Evolutionary conservation across 2,797 vertebrate species (phyloP).

Genomic region (Melanotaenia parkinsoni): DNA sequence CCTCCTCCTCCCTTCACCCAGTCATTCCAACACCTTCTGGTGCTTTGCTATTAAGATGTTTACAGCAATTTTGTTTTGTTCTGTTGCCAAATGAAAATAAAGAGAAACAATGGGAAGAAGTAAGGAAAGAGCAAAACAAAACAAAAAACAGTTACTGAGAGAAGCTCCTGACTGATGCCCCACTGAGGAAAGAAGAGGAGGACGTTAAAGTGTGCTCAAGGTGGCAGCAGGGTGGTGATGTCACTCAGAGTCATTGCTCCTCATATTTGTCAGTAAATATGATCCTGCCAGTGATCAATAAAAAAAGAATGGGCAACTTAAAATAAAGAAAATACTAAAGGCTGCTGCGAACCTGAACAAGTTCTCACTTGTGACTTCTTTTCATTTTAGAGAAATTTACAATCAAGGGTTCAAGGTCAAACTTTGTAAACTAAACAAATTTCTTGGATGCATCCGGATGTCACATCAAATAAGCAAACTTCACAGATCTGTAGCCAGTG

Average conservation of each 20-base stretch:
- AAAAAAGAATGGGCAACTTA: conserved; percentile 65
- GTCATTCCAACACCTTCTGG: conserved; percentile 70
- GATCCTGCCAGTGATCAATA: conserved; percentile 64
- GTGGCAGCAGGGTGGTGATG: conserved; percentile 38
- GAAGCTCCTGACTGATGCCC: conserved; percentile 41
- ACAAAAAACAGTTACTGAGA: conserved; percentile 14
- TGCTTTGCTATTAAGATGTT: conserved; percentile 68
- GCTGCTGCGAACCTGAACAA: conserved; percentile 63
- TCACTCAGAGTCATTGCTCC: conserved; percentile 59
- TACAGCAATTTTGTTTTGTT: conserved; percentile 68
- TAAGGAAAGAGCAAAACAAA: not conserved
- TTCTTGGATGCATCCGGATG: not conserved
- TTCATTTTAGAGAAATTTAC: not conserved
- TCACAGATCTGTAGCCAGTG: no score
- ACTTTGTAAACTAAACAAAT: not conserved
- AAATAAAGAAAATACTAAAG: conserved; percentile 68
- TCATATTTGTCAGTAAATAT: conserved; percentile 54
- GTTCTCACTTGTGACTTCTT: conserved; percentile 56
- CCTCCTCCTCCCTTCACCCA: conserved; percentile 61
- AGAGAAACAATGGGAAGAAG: conserved; percentile 36
- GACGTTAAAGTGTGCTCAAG: conserved; percentile 44
- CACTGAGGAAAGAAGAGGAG: conserved; percentile 47
- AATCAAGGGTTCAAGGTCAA: not conserved
- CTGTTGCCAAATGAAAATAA: conserved; percentile 64
- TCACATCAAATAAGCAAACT: not conserved